A percentile compares a stretch with the other conserved stretches of the same genome.
Evolutionary conservation across 2,797 vertebrate genomes (phyloP).

Genomic region (Neosilurus mollespiculum): DNA sequence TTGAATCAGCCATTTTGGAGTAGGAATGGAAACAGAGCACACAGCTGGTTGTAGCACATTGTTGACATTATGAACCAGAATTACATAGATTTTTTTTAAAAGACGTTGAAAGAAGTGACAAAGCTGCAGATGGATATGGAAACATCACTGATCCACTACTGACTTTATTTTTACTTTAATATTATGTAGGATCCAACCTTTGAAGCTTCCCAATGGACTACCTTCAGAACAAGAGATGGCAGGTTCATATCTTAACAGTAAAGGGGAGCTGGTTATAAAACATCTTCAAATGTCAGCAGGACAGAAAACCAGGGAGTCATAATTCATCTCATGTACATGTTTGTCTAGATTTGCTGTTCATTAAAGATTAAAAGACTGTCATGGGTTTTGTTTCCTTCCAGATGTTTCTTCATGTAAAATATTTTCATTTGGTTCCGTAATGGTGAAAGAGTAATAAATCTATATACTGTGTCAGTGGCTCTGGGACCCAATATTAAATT

Average conservation of each 20-base stretch:
- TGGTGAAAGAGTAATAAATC: background rate
- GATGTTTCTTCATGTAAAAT: background rate
- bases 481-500: background rate
- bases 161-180: background rate
- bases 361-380: conserved; percentile 11
- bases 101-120: too few relatives aligned
- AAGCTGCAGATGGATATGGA: too few relatives aligned
- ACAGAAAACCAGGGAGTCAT: conserved; percentile 71
- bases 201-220: conserved; percentile 86
- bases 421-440: background rate
- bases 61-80: background rate
- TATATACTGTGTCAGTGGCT: too few relatives aligned
- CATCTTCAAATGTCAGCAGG: conserved; percentile 74
- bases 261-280: conserved; percentile 83
- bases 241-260: conserved; percentile 82
- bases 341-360: conserved; percentile 22
- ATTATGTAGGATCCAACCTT: conserved; percentile 81
- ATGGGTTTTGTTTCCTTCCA: background rate
- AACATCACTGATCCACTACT: background rate
- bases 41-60: background rate
- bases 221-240: conserved; percentile 87
- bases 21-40: background rate
- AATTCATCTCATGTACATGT: conserved; percentile 34
- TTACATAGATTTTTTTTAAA: background rate
- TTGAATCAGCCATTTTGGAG: too few relatives aligned